Base-by-base conservation (phyloP, 1,140 invertebrate genomes). In the Dendrolimus punctatus region DNA sequence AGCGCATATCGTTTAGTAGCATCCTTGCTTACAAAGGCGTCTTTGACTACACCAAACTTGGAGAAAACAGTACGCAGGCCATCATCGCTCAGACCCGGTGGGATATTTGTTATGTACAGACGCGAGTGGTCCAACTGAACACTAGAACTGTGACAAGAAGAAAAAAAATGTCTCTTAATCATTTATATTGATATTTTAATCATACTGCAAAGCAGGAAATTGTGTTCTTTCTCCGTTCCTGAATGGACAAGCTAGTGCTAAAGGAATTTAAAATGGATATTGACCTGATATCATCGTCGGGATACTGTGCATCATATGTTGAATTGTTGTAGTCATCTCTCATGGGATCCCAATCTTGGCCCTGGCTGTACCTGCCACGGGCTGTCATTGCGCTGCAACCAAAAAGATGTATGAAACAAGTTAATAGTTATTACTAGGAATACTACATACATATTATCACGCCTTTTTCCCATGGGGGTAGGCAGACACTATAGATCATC, bases 31-130 rank as follows among this genome's bases (percentile, higher is more conserved):
- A 81, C 8, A 8, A 58, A 65, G 0, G 55, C 46, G 3, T 70
- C 62, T 0, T 10, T 39, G 0, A 78, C 40, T 0, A 56, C 63
- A 0, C 78, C 80, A 38, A 65, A 81, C 48, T 71, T 76, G 0
- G 53, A 38, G 54, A 84, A 84, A 0, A 61, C 69, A 0, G 62
- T 49, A 0, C 48, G 36, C 0, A 84, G 47, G 0, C 76, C 78
- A 0, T 76, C 71, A 0, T 75, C 60, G 39, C 55, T 80, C 6
- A 83, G 46, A 4, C 44, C 61, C n/a, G 54, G 63, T 0, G 75
- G 69, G 40, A 83, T 68, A 52, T 76, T 80, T 5, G 54, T 76
- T 0, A 83, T 68, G 49, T 83, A 80, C 0, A 83, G 57, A 4
- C 66, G 60, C 42, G 55, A 57, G 37, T 79, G 76, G 46, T 79